phyloP scores from a whole-genome alignment of 2,888 invertebrate species.

The Venusia cambrica region DNA sequence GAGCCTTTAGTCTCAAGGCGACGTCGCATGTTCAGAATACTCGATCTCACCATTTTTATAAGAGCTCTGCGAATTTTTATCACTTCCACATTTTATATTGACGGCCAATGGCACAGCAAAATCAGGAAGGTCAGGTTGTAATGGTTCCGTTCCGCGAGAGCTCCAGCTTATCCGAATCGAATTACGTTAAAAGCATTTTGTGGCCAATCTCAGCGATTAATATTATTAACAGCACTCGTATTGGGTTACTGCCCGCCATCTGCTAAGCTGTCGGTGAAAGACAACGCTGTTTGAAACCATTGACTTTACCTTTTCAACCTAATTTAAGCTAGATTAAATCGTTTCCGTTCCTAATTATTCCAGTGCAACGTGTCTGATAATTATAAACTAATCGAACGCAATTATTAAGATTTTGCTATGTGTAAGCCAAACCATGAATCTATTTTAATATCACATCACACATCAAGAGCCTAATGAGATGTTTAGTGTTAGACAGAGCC shows the following conservation, averaged over 20 bases:
- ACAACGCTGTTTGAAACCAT: conserved; percentile 19
- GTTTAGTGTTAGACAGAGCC: too few species aligned
- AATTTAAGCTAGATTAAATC: conserved; percentile 17
- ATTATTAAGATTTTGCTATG: too few species aligned
- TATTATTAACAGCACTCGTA: conserved; percentile 64
- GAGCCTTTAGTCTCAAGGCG: conserved; percentile 73
- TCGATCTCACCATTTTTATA: conserved; percentile 47
- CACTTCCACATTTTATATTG: conserved; percentile 35
- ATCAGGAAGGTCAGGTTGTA: conserved; percentile 46
- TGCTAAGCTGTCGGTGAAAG: conserved; percentile 34
- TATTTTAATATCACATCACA: too few species aligned
- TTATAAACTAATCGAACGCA: too few species aligned
- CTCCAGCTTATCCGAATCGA: conserved; percentile 70
- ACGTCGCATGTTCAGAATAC: conserved; percentile 55
- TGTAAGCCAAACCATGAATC: too few species aligned
- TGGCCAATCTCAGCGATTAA: conserved; percentile 73
- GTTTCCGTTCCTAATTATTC: conserved; percentile 13
- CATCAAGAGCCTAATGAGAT: too few species aligned
- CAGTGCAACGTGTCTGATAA: neutral
- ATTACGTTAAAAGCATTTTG: conserved; percentile 76
- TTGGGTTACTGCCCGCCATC: conserved; percentile 60
- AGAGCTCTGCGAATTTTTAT: conserved; percentile 52
- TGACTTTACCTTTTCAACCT: conserved; percentile 12
- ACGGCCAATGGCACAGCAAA: conserved; percentile 40
- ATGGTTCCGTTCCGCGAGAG: conserved; percentile 64